Evolutionary conservation across 1,140 invertebrate genomes (phyloP), one percentile per base, ranked within the genome.

Genomic region (Saccostrea cuccullata): DNA sequence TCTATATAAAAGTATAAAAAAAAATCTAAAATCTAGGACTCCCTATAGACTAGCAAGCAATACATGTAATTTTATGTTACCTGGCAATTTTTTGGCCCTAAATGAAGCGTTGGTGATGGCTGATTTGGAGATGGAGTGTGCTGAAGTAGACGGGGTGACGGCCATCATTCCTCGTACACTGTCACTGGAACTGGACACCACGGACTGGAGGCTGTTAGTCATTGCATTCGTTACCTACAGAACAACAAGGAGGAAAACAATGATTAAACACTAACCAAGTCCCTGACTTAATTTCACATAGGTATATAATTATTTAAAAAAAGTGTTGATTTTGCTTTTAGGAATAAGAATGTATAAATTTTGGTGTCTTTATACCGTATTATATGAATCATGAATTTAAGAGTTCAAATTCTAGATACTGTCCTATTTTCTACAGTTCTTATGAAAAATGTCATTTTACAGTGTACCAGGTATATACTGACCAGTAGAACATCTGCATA

Each of bases 21-120:
- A 8, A 47, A 47, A 8, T 47, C 6, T 47, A 47, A 5, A 47
- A 47, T 47, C 47, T 47, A 2, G 47, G 1, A 8, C n/a, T 47
- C 47, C 5, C 47, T 47, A 8, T 8, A 9, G 0, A 47, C 47
- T 47, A 2, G 47, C 1, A 1, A 47, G n/a, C n/a, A n/a, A n/a
- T 9, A 47, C 1, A 2, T 36, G 2, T 47, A 47, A 8, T 47
- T 47, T 47, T 47, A n/a, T n/a, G n/a, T 47, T 47, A 95, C 95
- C 98, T 96, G 98, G 98, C 89, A 99, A 96, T 95, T 99, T 99
- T 95, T 98, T 98, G 83, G 98, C 98, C 89, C 98, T 96, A 95
- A 99, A 99, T 91, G 98, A 99, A 91, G 98, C 98, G 96, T 99
- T 99, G 73, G 98, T 99, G 88, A 99, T 94, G 67, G 94, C 98